Conservation (phyloP, 2,888 invertebrate species). For the Cephonodes hylas region DNA sequence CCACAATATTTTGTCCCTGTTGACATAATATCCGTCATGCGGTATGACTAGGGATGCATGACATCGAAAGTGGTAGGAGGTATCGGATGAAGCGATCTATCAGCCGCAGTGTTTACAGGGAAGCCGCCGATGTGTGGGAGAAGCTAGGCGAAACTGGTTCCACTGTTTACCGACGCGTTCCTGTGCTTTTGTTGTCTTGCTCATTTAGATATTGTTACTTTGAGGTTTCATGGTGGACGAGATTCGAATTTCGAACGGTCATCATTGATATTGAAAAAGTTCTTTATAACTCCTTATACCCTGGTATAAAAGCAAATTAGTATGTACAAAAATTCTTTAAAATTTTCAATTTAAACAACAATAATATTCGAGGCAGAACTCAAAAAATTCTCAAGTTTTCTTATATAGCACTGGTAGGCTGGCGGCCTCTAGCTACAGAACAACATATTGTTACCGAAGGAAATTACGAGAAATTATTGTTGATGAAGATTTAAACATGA, state of each 20-base stretch:
- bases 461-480: conserved; percentile 9
- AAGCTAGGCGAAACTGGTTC: conserved; percentile 64
- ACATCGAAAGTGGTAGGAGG: conserved; percentile 49
- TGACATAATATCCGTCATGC: conserved; percentile 10
- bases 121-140: conserved; percentile 76
- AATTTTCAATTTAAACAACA: too few species aligned
- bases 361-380: neutral
- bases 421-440: conserved; percentile 5
- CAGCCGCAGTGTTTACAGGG: conserved; percentile 61
- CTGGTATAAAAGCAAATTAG: too few species aligned
- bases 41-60: conserved; percentile 43
- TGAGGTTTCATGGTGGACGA: neutral
- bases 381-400: neutral
- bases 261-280: neutral
- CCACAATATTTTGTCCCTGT: neutral
- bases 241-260: neutral
- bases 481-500: conserved; percentile 25
- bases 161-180: conserved; percentile 43
- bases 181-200: conserved; percentile 45
- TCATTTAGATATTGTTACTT: conserved; percentile 14
- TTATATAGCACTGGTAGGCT: neutral
- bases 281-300: neutral
- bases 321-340: too few species aligned
- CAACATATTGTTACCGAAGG: neutral
- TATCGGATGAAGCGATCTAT: conserved; percentile 75